phyloP scores from a whole-genome alignment of 2,797 vertebrate genomes.

The Macropus fuliginosus region DNA sequence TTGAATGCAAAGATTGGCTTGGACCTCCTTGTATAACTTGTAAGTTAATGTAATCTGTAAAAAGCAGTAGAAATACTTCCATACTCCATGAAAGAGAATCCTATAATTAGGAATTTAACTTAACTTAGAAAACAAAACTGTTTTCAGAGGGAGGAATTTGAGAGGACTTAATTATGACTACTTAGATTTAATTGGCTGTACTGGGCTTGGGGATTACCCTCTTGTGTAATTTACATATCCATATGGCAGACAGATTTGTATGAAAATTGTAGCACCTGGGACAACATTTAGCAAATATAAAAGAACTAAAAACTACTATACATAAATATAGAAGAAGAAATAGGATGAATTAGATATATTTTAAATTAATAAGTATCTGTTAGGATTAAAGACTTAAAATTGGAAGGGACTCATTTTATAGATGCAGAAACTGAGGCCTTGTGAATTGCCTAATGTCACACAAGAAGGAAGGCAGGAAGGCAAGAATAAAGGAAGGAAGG shows the following conservation, averaged over 20 bases:
- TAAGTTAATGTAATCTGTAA: not conserved
- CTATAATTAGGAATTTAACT: slow-evolving; percentile 35
- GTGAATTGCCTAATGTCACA: not conserved
- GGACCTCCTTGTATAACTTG: not conserved
- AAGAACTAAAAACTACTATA: slow-evolving; percentile 26
- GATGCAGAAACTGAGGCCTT: not conserved
- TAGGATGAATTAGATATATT: slow-evolving; percentile 16
- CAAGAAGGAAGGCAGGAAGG: not conserved
- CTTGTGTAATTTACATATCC: slow-evolving; percentile 65
- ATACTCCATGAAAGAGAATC: slow-evolving; percentile 12
- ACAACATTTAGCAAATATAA: slow-evolving; percentile 26
- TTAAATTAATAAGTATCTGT: not conserved
- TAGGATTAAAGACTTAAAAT: not conserved
- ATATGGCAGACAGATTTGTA: slow-evolving; percentile 51
- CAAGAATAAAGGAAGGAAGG: not conserved
- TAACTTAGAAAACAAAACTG: slow-evolving; percentile 38
- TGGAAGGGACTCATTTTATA: not conserved
- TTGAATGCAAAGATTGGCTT: not conserved
- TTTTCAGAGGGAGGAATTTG: slow-evolving; percentile 29
- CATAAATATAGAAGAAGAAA: slow-evolving; percentile 16
- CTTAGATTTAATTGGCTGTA: slow-evolving; percentile 59
- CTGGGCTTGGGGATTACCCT: slow-evolving; percentile 49
- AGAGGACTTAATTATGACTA: slow-evolving; percentile 62
- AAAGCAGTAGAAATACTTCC: not conserved
- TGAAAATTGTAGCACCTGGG: slow-evolving; percentile 49